Conservation (phyloP, 2,888 invertebrate species). For the Octodonta nipae region DNA sequence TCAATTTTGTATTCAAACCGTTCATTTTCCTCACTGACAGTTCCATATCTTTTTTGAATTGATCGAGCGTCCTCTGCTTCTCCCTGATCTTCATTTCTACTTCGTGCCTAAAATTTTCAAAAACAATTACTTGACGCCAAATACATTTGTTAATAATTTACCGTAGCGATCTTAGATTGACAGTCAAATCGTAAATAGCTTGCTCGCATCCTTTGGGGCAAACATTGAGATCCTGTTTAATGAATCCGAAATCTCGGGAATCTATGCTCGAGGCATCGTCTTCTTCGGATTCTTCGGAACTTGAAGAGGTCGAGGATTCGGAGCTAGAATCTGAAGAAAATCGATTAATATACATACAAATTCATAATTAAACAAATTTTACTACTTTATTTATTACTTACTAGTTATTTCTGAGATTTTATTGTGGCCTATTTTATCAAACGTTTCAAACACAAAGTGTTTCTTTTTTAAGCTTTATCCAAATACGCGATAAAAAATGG, state of each 20-base stretch:
- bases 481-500: no score
- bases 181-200: conserved; percentile 53
- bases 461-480: no score
- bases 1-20: conserved; percentile 41
- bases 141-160: no score
- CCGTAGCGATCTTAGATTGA: conserved; percentile 48
- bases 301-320: conserved; percentile 40
- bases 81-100: not conserved
- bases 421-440: no score
- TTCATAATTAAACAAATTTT: no score
- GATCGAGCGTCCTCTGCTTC: conserved; percentile 37
- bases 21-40: conserved; percentile 44
- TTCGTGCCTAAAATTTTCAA: conserved; percentile 2
- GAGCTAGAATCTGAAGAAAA: conserved; percentile 22
- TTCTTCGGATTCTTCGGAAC: conserved; percentile 41
- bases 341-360: no score
- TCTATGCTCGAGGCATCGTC: conserved; percentile 48
- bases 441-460: no score
- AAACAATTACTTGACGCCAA: not conserved
- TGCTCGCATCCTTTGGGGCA: conserved; percentile 61
- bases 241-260: conserved; percentile 51
- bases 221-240: conserved; percentile 54
- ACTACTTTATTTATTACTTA: no score
- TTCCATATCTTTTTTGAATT: conserved; percentile 45
- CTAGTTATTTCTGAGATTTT: no score